Percentiles rank a stretch among this genome's conserved stretches.
phyloP scores from a whole-genome alignment of 2,113 vertebrate genomes.

The Emydura subglobosa region DNA sequence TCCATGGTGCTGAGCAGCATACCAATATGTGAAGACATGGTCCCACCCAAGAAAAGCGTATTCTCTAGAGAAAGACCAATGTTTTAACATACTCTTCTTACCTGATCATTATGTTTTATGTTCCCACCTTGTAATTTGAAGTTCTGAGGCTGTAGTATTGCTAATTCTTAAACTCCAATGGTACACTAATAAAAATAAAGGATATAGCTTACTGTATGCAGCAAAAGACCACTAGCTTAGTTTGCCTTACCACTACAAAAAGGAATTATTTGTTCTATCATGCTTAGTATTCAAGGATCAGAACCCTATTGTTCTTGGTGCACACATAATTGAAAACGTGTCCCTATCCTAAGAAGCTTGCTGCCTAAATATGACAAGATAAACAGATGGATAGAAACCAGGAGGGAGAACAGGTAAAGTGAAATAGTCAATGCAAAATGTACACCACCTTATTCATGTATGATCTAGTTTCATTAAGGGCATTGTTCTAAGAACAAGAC shows the following conservation, averaged over 20 bases:
- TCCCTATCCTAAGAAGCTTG: background rate
- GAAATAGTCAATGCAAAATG: background rate
- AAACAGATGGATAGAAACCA: background rate
- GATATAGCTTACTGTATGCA: background rate
- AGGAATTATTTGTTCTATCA: background rate
- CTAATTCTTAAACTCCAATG: background rate
- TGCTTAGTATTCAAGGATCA: background rate
- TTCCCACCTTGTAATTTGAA: background rate
- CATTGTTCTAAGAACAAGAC: background rate
- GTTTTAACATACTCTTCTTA: background rate
- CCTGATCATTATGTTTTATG: background rate
- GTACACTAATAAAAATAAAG: background rate
- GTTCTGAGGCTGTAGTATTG: background rate
- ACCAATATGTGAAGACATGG: background rate
- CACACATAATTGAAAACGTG: background rate
- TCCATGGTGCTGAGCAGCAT: background rate
- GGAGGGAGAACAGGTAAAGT: background rate
- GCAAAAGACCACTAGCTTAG: background rate
- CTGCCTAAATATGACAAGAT: background rate
- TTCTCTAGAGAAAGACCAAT: background rate
- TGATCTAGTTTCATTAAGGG: background rate
- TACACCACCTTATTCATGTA: background rate
- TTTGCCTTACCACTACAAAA: background rate
- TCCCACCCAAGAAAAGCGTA: background rate
- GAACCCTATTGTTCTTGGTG: background rate